phyloP scores from a whole-genome alignment of 2,113 vertebrate species.

The Cyanoramphus novaezelandiae region DNA sequence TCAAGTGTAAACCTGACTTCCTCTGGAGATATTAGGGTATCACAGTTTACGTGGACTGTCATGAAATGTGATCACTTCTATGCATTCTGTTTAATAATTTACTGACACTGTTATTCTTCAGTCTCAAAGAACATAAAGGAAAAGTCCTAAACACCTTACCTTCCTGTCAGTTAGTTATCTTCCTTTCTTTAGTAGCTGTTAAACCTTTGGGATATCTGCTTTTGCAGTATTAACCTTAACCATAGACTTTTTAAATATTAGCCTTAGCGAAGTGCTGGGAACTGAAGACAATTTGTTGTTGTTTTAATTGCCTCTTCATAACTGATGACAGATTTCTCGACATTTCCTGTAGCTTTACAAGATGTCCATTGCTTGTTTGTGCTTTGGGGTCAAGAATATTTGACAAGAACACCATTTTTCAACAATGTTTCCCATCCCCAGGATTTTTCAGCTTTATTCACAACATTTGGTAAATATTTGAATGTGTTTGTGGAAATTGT shows the following conservation, averaged over 20 bases:
- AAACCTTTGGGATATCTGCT: neutral
- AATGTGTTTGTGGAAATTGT: neutral
- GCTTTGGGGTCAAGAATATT: neutral
- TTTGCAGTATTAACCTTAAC: neutral
- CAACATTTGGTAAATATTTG: constrained; percentile 19
- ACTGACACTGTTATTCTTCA: neutral
- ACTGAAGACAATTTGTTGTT: neutral
- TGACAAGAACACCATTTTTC: neutral
- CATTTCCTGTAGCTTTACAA: neutral
- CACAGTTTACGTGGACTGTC: neutral
- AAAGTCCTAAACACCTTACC: neutral
- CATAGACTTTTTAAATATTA: neutral
- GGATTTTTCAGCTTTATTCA: neutral
- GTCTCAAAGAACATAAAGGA: neutral
- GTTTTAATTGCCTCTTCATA: neutral
- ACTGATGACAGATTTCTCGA: neutral
- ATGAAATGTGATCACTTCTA: neutral
- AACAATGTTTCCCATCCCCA: neutral
- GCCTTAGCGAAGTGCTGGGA: neutral
- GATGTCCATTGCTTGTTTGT: neutral
- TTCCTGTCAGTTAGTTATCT: neutral
- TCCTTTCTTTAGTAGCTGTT: neutral
- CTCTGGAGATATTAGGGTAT: neutral
- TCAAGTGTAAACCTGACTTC: neutral
- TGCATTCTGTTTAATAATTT: neutral